phyloP scores from a whole-genome alignment of 2,888 invertebrate species.

The Drosophila acutilabella region DNA sequence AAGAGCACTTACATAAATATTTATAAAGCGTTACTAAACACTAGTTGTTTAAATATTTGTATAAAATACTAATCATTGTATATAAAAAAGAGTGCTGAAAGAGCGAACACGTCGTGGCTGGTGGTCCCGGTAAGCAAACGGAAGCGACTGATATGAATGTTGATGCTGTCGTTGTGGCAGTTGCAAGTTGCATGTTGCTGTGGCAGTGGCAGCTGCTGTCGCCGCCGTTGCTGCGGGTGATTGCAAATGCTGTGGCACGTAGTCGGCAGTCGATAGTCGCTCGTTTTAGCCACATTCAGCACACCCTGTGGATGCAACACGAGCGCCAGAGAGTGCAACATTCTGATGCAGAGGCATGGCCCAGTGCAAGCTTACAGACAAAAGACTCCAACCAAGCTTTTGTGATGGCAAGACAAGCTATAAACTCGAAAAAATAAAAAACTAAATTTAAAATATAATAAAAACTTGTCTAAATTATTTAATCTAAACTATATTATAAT shows the following conservation, averaged over 20 bases:
- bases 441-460: too few species aligned
- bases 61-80: constrained; percentile 23
- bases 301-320: constrained; percentile 6
- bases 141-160: constrained; percentile 68
- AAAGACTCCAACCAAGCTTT: background rate
- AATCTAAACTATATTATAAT: too few species aligned
- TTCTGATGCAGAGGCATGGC: background rate
- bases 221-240: background rate
- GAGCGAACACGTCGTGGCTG: constrained; percentile 43
- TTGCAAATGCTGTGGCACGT: constrained; percentile 22
- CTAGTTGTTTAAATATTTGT: background rate
- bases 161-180: constrained; percentile 26
- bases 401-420: background rate
- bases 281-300: constrained; percentile 9
- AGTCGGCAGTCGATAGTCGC: constrained; percentile 16
- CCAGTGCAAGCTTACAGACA: background rate
- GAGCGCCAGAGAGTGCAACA: constrained; percentile 1
- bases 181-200: background rate
- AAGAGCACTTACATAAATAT: background rate
- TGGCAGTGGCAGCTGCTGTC: background rate
- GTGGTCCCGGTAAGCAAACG: constrained; percentile 60
- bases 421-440: background rate
- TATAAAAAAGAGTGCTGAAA: constrained; percentile 20
- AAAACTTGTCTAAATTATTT: too few species aligned
- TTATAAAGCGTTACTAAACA: background rate